Evolutionary conservation across 2,797 vertebrate species (phyloP).

Genomic region (Otus scops): DNA sequence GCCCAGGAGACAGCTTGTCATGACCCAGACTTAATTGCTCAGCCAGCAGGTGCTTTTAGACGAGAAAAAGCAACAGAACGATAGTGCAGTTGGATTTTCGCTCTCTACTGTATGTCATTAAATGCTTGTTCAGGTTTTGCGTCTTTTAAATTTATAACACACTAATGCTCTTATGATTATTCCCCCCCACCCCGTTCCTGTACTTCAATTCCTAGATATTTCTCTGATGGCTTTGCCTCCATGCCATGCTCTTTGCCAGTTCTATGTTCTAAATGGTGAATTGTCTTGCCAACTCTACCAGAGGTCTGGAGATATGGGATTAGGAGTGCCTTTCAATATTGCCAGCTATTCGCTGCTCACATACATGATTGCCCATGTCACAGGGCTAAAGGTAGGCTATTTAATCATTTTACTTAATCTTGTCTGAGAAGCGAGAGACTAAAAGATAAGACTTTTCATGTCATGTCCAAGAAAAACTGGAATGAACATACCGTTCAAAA

Average conservation of each 20-base stretch:
- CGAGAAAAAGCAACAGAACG: neutral
- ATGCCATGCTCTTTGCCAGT: conserved; percentile 94
- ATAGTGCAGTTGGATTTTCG: neutral
- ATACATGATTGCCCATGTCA: conserved; percentile 96
- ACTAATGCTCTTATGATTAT: neutral
- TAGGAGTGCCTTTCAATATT: conserved; percentile 97
- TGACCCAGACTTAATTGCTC: neutral
- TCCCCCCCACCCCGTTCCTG: neutral
- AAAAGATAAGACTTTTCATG: neutral
- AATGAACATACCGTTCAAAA: neutral
- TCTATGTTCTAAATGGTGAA: conserved; percentile 90
- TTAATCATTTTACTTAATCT: neutral
- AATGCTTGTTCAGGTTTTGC: neutral
- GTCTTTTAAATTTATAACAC: neutral
- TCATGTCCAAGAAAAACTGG: neutral
- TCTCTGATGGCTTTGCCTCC: conserved; percentile 93
- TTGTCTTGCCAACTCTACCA: conserved; percentile 97
- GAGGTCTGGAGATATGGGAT: conserved; percentile 94
- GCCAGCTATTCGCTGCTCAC: conserved; percentile 96
- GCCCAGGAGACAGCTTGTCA: neutral
- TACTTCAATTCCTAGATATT: conserved; percentile 79
- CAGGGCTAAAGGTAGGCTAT: conserved; percentile 86
- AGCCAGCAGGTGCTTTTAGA: neutral
- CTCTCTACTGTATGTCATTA: neutral
- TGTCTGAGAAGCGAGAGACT: neutral